phyloP scores from a whole-genome alignment of 2,888 invertebrate genomes.

The Cephalotes varians region DNA sequence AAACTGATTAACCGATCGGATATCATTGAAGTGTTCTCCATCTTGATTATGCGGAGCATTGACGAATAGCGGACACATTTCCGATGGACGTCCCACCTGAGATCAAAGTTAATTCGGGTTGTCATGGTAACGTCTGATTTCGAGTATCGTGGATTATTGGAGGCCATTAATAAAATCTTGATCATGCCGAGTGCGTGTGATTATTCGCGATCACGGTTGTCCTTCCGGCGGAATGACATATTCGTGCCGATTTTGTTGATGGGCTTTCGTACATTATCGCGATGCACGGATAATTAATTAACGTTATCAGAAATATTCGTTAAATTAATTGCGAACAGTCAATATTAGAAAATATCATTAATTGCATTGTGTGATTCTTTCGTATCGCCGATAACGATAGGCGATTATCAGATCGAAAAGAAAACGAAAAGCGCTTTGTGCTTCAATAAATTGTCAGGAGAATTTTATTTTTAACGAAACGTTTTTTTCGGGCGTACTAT shows the following conservation, averaged over 20 bases:
- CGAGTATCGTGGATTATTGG: constrained; percentile 37
- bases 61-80: constrained; percentile 63
- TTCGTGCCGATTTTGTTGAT: constrained; percentile 9
- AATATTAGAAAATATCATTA: constrained; percentile 5
- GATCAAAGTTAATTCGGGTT: constrained; percentile 67
- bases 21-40: constrained; percentile 63
- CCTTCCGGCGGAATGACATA: constrained; percentile 29
- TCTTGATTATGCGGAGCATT: constrained; percentile 64
- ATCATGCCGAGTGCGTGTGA: constrained; percentile 29
- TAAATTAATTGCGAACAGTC: constrained; percentile 1
- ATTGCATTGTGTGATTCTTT: constrained; percentile 19
- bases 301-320: constrained; percentile 21
- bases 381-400: not conserved
- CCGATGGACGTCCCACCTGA: constrained; percentile 61
- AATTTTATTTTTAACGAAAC: not conserved
- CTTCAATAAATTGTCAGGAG: not conserved
- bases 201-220: constrained; percentile 25
- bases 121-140: constrained; percentile 43
- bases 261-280: constrained; percentile 3
- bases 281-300: constrained; percentile 31
- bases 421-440: not conserved
- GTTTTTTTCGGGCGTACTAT: not conserved
- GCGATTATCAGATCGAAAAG: not conserved
- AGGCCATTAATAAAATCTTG: constrained; percentile 47
- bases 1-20: constrained; percentile 53